Percentiles rank a stretch among this genome's conserved stretches.
These are phyloP conservation scores for Rhynchonema sp. DNA, from an alignment of 2,888 invertebrate species.

Conservation along the genomic window DNA sequence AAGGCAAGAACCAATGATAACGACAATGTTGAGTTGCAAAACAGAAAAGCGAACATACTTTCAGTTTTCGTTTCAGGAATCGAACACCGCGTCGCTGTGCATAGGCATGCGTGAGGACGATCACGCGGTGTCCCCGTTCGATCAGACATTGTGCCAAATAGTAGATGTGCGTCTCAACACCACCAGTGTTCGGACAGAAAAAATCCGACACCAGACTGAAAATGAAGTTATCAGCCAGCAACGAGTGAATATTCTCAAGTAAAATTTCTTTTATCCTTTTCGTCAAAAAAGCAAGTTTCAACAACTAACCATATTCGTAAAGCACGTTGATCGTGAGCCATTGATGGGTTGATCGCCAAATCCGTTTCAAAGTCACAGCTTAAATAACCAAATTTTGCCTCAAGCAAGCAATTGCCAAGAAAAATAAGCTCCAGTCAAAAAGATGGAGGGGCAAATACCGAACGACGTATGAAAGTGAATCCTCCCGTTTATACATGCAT, in stretches of 20 bases:
- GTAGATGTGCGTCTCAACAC: slow-evolving; percentile 96
- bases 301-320: no score
- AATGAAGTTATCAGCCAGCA: background rate
- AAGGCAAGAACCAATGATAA: no score
- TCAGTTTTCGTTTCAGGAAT: slow-evolving; percentile 78
- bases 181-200: slow-evolving; percentile 96
- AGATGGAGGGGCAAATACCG: no score
- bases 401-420: no score
- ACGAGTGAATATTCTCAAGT: background rate
- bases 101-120: slow-evolving; percentile 58
- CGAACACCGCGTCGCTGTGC: slow-evolving; percentile 52
- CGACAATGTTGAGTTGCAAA: no score
- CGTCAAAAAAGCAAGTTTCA: background rate
- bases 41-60: slow-evolving; percentile 43
- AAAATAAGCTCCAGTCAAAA: no score
- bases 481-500: no score
- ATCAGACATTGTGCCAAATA: slow-evolving; percentile 85
- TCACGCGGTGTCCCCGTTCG: slow-evolving; percentile 70
- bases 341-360: no score
- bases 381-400: no score
- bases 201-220: slow-evolving; percentile 65
- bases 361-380: no score
- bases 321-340: no score
- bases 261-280: background rate
- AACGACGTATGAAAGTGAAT: no score